A percentile compares a stretch with the other conserved stretches of the same genome.
Evolutionary conservation across 1,140 invertebrate species (phyloP).

Genomic region (Propsilocerus akamusi): DNA sequence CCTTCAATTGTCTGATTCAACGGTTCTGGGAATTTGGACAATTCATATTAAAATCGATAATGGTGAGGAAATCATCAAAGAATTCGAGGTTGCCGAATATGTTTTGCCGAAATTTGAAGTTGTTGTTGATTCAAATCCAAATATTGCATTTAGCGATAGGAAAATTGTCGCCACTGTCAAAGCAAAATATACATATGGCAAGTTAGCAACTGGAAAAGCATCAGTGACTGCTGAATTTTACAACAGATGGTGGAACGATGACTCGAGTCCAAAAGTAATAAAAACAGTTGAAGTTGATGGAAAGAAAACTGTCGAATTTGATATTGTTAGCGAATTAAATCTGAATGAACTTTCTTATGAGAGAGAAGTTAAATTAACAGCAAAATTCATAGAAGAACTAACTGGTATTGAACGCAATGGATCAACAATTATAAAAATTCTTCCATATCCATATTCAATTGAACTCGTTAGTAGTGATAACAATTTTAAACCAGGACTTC

Average conservation of each 20-base stretch:
- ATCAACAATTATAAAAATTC: slow-evolving; percentile 43
- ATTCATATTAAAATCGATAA: slow-evolving; percentile 38
- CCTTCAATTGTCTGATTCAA: slow-evolving; percentile 59
- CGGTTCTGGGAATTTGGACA: slow-evolving; percentile 80
- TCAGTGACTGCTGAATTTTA: slow-evolving; percentile 35
- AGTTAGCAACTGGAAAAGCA: slow-evolving; percentile 57
- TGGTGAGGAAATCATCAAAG: slow-evolving; percentile 14
- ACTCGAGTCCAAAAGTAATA: slow-evolving; percentile 21
- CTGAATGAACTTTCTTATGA: slow-evolving; percentile 55
- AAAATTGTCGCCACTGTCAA: slow-evolving; percentile 56
- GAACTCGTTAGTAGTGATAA: slow-evolving; percentile 61
- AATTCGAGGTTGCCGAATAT: slow-evolving; percentile 51
- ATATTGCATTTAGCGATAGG: slow-evolving; percentile 61
- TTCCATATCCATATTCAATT: slow-evolving; percentile 63
- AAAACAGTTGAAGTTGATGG: slow-evolving; percentile 69
- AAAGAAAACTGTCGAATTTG: slow-evolving; percentile 52
- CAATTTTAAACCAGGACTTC: slow-evolving; percentile 72
- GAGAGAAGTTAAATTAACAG: slow-evolving; percentile 50
- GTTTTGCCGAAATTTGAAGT: slow-evolving; percentile 87
- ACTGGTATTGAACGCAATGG: slow-evolving; percentile 59
- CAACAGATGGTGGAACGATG: slow-evolving; percentile 16
- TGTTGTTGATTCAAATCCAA: slow-evolving; percentile 55
- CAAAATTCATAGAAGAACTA: slow-evolving; percentile 52
- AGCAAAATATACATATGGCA: slow-evolving; percentile 50
- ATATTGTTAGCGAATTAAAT: slow-evolving; percentile 46